Conservation (phyloP, 2,888 invertebrate genomes). For the Ectropis crepuscularia region DNA sequence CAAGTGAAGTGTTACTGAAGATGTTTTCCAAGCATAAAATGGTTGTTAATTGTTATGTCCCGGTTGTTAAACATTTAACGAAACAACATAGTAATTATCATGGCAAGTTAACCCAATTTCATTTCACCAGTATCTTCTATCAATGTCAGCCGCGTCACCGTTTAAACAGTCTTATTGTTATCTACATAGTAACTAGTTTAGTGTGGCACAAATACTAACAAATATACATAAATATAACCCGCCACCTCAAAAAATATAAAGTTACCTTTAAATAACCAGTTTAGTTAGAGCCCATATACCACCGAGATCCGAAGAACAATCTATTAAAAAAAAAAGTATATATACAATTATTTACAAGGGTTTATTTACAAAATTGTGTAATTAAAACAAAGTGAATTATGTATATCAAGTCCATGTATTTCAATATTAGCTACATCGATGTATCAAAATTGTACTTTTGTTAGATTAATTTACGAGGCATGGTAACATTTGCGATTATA, state of each 20-base stretch:
- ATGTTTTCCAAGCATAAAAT: too few species aligned
- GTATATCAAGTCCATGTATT: constrained; percentile 11
- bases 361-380: constrained; percentile 13
- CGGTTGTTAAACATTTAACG: too few species aligned
- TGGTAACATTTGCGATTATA: constrained; percentile 30
- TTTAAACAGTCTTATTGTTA: too few species aligned
- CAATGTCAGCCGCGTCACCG: too few species aligned
- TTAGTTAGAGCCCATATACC: constrained; percentile 9
- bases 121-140: too few species aligned
- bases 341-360: constrained; percentile 15
- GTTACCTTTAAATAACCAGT: constrained; percentile 3
- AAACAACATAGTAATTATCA: too few species aligned
- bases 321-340: constrained; percentile 22
- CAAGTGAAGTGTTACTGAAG: too few species aligned
- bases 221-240: constrained; percentile 1
- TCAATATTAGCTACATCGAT: constrained; percentile 4
- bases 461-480: background rate
- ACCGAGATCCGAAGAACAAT: constrained; percentile 12
- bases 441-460: constrained; percentile 13
- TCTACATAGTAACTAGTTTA: too few species aligned
- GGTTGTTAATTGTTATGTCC: too few species aligned
- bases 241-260: constrained; percentile 9
- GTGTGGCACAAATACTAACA: too few species aligned
- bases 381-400: constrained; percentile 6
- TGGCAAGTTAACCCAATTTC: too few species aligned